Base-by-base conservation (phyloP, 2,113 vertebrate genomes). In the Gymnorhina tibicen region DNA sequence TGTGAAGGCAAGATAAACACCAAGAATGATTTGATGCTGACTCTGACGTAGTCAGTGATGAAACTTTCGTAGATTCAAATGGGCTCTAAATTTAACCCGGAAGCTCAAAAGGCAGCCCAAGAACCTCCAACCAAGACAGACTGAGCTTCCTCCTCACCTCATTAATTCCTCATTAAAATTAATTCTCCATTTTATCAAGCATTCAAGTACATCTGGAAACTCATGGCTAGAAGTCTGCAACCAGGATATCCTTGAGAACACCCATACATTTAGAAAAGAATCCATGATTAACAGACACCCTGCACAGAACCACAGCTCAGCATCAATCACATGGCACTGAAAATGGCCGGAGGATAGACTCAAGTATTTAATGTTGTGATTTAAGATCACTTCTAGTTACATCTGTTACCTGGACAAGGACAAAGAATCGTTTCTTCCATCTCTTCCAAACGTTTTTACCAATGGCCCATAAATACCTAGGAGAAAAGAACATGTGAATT, bases 381-480 rank as follows among this genome's bases (percentile, higher is more conserved):
- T 79, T 85, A 96, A 94, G 49, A 80, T 35, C 62, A 92, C n/a
- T 93, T 85, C 42, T 64, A 86, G 67, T 73, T 96, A 93, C 95
- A 97, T 89, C 87, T 91, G 95, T 98, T 99, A 99, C 99, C 99
- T 99, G 99, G 47, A 99, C 99, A 78, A 99, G 97, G 79, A 99
- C 99, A 97, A 99, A 99, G 98, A 99, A 99, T 50, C 99, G 98
- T 93, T 99, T 99, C 98, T 99, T 99, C 99, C 99, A 99, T 96
- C 99, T 99, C 97, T 99, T 99, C 99, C 99, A 99, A 87, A 99
- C 99, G 42, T 99, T 99, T 97, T 99, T 99, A 93, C 99, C 99
- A 62, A 99, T 99, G 89, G 98, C 98, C 99, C 99, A 99, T 66
- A 99, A 98, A 97, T 99, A 99, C 93, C 99, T 99, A 98, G 52